Base-by-base conservation (phyloP, 37 sponge, comb jelly and placozoan species). In the Amphimedon queenslandica region DNA sequence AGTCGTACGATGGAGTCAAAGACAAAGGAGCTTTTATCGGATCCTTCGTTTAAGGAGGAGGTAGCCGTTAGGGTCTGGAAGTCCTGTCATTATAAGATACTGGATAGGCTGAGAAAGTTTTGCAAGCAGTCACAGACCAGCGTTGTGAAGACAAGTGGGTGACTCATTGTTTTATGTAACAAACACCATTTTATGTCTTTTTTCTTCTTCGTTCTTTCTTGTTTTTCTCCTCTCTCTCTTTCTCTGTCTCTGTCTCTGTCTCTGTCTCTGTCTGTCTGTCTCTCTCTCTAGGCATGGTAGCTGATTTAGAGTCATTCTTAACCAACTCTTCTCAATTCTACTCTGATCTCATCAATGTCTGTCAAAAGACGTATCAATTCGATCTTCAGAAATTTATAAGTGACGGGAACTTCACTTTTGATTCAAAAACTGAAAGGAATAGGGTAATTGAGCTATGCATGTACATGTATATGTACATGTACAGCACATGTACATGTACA, bases 41-140 rank as follows among this genome's bases (percentile, higher is more conserved):
- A 71, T 36, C 18, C 58, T 28, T 55, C 63, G 41, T 37, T 24
- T 0, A 75, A 42, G 55, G 32, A 69, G 55, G 70, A 76, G 0
- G 24, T 76, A 36, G 56, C 37, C 30, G 55, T 29, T 2, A 65
- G 57, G 36, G 10, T 77, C 4, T 77, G 85, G 85, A 77, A 43
- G 32, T 21, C 0, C 56, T 58, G 38, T 32, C 85, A 77, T 42
- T 84, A 77, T 31, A 38, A 64, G 30, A 27, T 77, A 27, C 66
- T 77, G 1, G 85, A 77, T 23, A 29, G 16, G 3, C 70, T 76
- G 24, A 31, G 83, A 39, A 60, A 63, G 37, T n/a, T n/a, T n/a
- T n/a, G n/a, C n/a, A n/a, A n/a, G n/a, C n/a, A n/a, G n/a, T n/a
- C n/a, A n/a, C n/a, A n/a, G n/a, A n/a, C n/a, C n/a, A n/a, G n/a